phyloP scores from a whole-genome alignment of 2,113 vertebrate species.

The Melanerpes aurifrons region DNA sequence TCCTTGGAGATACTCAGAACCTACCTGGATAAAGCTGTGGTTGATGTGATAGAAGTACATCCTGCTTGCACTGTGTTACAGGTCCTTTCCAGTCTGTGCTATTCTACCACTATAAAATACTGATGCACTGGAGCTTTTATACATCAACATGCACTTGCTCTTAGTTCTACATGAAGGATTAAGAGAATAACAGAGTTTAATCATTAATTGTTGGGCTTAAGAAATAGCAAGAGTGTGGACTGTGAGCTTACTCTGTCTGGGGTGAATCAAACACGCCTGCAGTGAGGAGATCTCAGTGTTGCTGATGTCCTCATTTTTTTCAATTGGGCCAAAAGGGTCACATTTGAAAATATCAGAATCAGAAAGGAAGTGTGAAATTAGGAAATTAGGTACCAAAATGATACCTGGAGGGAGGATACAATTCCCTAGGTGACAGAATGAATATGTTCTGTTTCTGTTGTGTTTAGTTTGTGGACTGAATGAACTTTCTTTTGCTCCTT shows the following conservation, averaged over 20 bases:
- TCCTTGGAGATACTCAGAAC: background rate
- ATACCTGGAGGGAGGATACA: background rate
- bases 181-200: background rate
- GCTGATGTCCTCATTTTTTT: background rate
- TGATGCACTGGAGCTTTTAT: background rate
- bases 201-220: slow-evolving; percentile 18
- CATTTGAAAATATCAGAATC: background rate
- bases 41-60: background rate
- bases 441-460: background rate
- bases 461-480: background rate
- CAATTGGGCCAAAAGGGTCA: background rate
- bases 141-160: background rate
- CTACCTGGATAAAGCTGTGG: background rate
- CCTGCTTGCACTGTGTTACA: background rate
- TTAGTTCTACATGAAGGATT: slow-evolving; percentile 8
- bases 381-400: background rate
- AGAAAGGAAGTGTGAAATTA: background rate
- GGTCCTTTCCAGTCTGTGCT: background rate
- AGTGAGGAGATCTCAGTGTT: background rate
- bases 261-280: background rate
- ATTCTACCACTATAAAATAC: background rate
- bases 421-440: background rate
- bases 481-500: background rate
- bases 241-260: background rate
- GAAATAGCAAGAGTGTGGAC: background rate